A percentile compares a stretch with the other conserved stretches of the same genome.
Conservation (phyloP, 2,113 vertebrate genomes). For the Cyrtonyx montezumae region DNA sequence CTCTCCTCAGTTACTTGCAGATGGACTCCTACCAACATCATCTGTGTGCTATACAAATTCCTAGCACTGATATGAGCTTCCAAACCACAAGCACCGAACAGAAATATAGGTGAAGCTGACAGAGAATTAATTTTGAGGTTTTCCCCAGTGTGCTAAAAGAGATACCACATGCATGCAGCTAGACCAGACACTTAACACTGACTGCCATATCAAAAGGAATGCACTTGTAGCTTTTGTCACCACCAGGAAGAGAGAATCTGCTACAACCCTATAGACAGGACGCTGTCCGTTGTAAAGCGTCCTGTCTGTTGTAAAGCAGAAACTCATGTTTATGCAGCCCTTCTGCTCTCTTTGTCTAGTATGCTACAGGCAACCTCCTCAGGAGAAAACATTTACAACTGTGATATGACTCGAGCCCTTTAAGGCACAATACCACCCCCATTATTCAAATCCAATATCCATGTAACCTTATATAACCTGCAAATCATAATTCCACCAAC, state of each 20-base stretch:
- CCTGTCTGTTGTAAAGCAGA: not conserved
- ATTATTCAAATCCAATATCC: constrained; percentile 30
- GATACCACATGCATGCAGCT: not conserved
- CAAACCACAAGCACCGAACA: not conserved
- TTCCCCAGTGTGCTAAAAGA: not conserved
- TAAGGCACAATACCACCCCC: not conserved
- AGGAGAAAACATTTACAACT: constrained; percentile 29
- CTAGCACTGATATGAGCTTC: not conserved
- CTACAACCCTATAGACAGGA: not conserved
- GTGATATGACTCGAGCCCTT: constrained; percentile 8
- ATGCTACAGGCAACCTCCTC: not conserved
- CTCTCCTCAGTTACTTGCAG: not conserved
- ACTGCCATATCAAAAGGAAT: not conserved
- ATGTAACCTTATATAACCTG: constrained; percentile 37
- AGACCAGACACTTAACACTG: not conserved
- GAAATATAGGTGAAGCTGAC: not conserved
- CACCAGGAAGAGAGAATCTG: not conserved
- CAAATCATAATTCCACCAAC: constrained; percentile 42
- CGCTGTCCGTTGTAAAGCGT: rapidly evolving
- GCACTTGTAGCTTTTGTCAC: not conserved
- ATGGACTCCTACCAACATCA: not conserved
- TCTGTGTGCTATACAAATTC: not conserved
- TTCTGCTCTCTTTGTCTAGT: not conserved
- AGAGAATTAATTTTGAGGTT: not conserved
- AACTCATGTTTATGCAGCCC: not conserved